Evolutionary conservation across 2,797 vertebrate species (phyloP).

Genomic region (Spinus olivaceus): DNA sequence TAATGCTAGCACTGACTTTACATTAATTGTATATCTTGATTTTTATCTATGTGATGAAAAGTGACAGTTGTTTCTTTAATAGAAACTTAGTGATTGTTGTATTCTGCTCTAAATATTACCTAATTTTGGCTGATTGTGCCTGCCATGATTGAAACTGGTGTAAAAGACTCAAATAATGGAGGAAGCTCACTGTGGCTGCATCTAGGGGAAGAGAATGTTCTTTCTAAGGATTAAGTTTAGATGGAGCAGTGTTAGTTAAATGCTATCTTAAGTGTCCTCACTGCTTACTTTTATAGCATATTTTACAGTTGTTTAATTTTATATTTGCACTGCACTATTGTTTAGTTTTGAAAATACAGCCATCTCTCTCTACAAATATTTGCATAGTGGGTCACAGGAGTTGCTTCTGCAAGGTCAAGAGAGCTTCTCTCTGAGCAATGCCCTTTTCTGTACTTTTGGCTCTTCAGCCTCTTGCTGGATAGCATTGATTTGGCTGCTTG

Average conservation of each 20-base stretch:
- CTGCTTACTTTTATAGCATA: conserved; percentile 1
- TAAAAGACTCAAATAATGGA: not conserved
- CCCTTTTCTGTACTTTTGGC: not conserved
- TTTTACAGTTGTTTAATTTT: conserved; percentile 25
- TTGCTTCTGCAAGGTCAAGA: not conserved
- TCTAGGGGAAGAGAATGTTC: not conserved
- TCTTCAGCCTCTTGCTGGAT: not conserved
- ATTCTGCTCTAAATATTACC: not conserved
- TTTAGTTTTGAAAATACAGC: not conserved
- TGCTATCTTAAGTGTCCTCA: not conserved
- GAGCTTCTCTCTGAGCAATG: not conserved
- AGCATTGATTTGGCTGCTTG: not conserved
- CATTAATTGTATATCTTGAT: not conserved
- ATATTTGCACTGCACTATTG: not conserved
- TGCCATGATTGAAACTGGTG: not conserved
- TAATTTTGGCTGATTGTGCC: not conserved
- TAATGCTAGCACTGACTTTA: not conserved
- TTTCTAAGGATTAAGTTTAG: not conserved
- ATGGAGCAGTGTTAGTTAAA: not conserved
- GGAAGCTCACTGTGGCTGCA: not conserved
- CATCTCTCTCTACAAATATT: conserved; percentile 12
- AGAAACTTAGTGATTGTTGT: not conserved
- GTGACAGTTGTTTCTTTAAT: not conserved
- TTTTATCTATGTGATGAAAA: not conserved
- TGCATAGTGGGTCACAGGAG: not conserved